Conservation (phyloP, 2,113 vertebrate species). For the Donacobius atricapilla region DNA sequence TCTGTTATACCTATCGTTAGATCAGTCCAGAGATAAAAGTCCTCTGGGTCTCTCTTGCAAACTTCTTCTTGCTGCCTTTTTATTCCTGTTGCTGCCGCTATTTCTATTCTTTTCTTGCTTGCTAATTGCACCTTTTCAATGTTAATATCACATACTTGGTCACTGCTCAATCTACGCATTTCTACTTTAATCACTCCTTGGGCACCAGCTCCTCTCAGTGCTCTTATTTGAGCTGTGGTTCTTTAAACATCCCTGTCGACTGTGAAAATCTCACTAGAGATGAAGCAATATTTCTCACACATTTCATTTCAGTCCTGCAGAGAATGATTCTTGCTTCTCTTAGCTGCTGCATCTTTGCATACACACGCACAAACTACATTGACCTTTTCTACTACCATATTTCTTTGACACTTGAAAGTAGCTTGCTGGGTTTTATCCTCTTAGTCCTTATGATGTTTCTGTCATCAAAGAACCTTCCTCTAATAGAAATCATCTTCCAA, state of each 20-base stretch:
- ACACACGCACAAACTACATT: neutral
- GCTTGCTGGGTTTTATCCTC: neutral
- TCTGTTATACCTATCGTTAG: rapidly evolving
- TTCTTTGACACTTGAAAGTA: neutral
- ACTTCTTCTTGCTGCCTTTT: neutral
- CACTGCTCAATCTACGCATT: neutral
- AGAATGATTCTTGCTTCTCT: neutral
- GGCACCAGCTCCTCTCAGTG: neutral
- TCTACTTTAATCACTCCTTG: neutral
- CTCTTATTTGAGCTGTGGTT: neutral
- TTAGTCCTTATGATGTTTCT: neutral
- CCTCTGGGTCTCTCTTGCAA: neutral
- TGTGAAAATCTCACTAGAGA: neutral
- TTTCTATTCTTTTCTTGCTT: neutral
- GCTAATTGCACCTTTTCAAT: neutral
- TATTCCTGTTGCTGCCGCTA: neutral
- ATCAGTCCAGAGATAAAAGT: neutral
- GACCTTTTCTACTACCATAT: neutral
- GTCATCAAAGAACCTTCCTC: neutral
- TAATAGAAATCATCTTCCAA: neutral
- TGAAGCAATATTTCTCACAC: neutral
- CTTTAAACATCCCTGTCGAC: neutral
- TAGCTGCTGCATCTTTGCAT: neutral
- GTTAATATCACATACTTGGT: neutral
- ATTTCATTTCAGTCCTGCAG: neutral